A percentile compares a stretch with the other conserved stretches of the same genome.
Evolutionary conservation across 1,140 invertebrate genomes (phyloP).

Genomic region (Argopecten irradians): DNA sequence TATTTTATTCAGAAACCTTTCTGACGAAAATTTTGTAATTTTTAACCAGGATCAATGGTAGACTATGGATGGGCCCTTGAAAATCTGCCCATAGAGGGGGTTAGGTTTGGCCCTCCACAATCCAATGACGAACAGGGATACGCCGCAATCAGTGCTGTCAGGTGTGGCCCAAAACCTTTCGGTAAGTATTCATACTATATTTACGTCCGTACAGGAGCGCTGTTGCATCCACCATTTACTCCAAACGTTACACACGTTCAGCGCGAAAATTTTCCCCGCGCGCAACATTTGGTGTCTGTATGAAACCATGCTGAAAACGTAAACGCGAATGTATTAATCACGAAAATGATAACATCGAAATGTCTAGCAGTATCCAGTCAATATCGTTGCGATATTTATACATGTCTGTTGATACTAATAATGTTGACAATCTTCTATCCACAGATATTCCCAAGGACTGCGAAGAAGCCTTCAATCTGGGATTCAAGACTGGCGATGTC

Average conservation of each 20-base stretch:
- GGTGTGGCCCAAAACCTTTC: constrained; percentile 53
- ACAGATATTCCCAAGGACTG: constrained; percentile 67
- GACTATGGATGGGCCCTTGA: constrained; percentile 62
- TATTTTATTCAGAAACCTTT: too few relatives aligned
- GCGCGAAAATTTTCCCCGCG: too few relatives aligned
- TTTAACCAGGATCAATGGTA: constrained; percentile 43
- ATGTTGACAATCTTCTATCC: constrained; percentile 16
- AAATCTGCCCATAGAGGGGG: constrained; percentile 57
- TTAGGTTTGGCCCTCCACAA: constrained; percentile 49
- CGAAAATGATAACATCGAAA: too few relatives aligned
- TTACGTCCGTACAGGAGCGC: background rate
- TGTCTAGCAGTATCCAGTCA: too few relatives aligned
- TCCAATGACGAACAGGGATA: constrained; percentile 28
- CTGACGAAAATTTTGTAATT: too few relatives aligned
- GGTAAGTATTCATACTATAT: constrained; percentile 27
- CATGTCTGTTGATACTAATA: too few relatives aligned
- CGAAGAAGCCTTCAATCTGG: constrained; percentile 57
- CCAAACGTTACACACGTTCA: constrained; percentile 26
- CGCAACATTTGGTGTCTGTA: too few relatives aligned
- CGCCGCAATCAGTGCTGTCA: constrained; percentile 46
- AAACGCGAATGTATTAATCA: too few relatives aligned
- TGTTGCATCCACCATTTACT: background rate
- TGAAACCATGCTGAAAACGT: too few relatives aligned
- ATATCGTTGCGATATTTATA: too few relatives aligned
- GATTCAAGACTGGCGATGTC: constrained; percentile 54